Evolutionary conservation across 2,888 invertebrate species (phyloP), one percentile per base, ranked within the genome.

Genomic region (Anthophora plumipes): DNA sequence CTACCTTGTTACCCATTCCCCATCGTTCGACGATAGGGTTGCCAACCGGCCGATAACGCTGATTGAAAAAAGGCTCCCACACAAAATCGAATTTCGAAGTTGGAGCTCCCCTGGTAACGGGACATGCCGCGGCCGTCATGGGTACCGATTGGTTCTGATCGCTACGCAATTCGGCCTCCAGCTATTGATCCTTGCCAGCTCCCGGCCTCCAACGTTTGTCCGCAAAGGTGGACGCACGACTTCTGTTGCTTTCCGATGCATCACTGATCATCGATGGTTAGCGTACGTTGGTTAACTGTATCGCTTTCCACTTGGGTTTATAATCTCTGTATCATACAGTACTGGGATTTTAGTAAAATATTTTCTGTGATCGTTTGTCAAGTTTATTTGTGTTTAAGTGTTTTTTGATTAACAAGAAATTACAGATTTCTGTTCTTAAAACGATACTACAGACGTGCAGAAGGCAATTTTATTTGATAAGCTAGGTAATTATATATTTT

Each of bases 1-100:
- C 31, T 46, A 50, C 69, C 70, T 76, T 74, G 76, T 77, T 77
- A 73, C 79, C 57, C 76, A 67, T 72, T 70, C 80, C 82, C 48
- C 54, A 52, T n/a, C 11, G 22, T 31, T 22, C 52, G 75, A 76
- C 77, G 84, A 83, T 84, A 86, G 87, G 87, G 87, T 87, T 89
- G 90, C 86, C 87, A 86, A 89, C 81, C 81, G 85, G 83, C 87
- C 89, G 90, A 89, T 89, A 90, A 88, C 85, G 89, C 87, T 89
- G 89, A 91, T 91, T 90, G 91, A 90, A 90, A 90, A 90, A 85
- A 88, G 78, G 86, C 88, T 84, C 81, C 80, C 82, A 81, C 81
- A 80, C 80, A 85, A 89, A 90, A 90, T 90, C 89, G 86, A 91
- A 87, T 89, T 87, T 86, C 83, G 77, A 80, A 74, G 61, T 82